Percentiles rank a stretch among this genome's conserved stretches.
phyloP scores from a whole-genome alignment of 2,888 invertebrate species.

The Eilema caniola region DNA sequence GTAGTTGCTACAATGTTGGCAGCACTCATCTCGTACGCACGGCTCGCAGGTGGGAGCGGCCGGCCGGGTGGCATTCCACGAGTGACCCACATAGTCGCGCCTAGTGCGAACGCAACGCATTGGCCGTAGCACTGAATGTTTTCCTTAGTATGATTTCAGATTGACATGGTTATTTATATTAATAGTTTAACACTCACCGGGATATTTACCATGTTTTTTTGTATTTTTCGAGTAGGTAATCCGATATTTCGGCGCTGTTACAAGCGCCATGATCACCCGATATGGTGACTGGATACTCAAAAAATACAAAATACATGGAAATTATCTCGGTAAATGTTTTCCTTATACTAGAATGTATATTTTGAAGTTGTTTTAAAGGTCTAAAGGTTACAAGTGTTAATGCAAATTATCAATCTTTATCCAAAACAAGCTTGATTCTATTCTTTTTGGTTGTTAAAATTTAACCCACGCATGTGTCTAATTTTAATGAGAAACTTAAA shows the following conservation, averaged over 20 bases:
- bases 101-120: conserved; percentile 47
- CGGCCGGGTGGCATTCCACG: conserved; percentile 79
- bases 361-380: background rate
- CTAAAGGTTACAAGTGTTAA: background rate
- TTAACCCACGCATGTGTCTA: background rate
- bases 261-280: too few species aligned
- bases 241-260: too few species aligned
- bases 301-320: too few species aligned
- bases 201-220: too few species aligned
- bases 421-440: background rate
- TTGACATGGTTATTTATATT: too few species aligned
- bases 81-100: conserved; percentile 79
- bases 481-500: background rate
- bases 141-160: background rate
- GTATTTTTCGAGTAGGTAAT: too few species aligned
- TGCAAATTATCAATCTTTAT: background rate
- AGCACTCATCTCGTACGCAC: conserved; percentile 57
- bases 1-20: conserved; percentile 45
- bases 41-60: conserved; percentile 80
- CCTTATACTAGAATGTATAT: background rate
- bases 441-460: background rate
- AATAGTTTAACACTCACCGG: too few species aligned
- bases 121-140: conserved; percentile 34
- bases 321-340: too few species aligned
- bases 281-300: too few species aligned